Conservation (phyloP, 2,797 vertebrate genomes). For the Neostethus bicornis region DNA sequence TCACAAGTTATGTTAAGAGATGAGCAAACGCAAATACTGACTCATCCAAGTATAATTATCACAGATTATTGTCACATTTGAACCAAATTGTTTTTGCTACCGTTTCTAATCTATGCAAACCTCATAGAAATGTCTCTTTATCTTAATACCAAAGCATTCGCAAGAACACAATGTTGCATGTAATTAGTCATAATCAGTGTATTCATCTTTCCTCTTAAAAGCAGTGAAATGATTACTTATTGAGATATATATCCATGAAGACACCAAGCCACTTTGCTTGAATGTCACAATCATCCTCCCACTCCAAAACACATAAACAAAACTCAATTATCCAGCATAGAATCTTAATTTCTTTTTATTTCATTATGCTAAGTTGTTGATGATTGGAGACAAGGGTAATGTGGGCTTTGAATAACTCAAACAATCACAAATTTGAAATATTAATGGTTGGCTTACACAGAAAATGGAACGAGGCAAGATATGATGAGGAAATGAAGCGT, state of each 20-base stretch:
- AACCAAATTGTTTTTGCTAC: conserved; percentile 50
- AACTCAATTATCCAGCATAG: conserved; percentile 56
- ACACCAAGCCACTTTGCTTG: conserved; percentile 52
- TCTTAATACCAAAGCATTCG: conserved; percentile 55
- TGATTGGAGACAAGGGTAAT: conserved; percentile 23
- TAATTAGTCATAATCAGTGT: conserved; percentile 71
- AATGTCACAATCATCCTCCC: conserved; percentile 69
- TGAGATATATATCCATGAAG: conserved; percentile 68
- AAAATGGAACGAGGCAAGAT: conserved; percentile 20
- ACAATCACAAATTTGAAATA: conserved; percentile 13
- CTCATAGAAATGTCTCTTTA: conserved; percentile 53
- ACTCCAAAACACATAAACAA: conserved; percentile 52
- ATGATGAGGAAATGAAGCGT: conserved; percentile 13
- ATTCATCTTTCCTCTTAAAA: conserved; percentile 55
- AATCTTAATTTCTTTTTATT: conserved; percentile 48
- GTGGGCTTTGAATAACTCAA: conserved; percentile 18
- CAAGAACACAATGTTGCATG: conserved; percentile 55
- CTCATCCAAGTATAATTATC: conserved; percentile 61
- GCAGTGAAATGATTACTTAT: conserved; percentile 54
- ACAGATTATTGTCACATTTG: conserved; percentile 57
- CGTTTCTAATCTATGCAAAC: conserved; percentile 55
- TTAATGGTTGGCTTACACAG: conserved; percentile 6
- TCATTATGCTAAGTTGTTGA: conserved; percentile 30
- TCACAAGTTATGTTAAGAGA: conserved; percentile 43
- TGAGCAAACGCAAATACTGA: conserved; percentile 58